Evolutionary conservation across 2,888 invertebrate genomes (phyloP).

Genomic region (Diachrysia chrysitis): DNA sequence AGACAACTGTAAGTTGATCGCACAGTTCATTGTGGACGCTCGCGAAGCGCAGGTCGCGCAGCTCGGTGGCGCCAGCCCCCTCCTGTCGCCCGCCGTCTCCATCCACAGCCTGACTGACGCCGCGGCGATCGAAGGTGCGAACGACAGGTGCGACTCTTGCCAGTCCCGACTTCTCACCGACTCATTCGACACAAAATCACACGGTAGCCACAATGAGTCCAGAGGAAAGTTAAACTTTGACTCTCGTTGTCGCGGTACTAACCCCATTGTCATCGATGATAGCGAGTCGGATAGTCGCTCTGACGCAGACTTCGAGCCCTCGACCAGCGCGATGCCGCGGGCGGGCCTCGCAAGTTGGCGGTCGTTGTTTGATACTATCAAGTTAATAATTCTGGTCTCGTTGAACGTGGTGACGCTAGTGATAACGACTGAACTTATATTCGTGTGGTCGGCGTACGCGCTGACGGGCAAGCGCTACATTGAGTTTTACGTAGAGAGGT

Average conservation of each 20-base stretch:
- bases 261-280: slow-evolving; percentile 27
- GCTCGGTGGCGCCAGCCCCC: slow-evolving; percentile 19
- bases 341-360: slow-evolving; percentile 42
- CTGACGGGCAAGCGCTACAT: slow-evolving; percentile 71
- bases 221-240: background rate
- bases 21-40: slow-evolving; percentile 68
- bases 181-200: background rate
- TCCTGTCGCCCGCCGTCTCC: slow-evolving; percentile 70
- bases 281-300: slow-evolving; percentile 42
- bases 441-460: slow-evolving; percentile 65
- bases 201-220: background rate
- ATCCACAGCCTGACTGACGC: slow-evolving; percentile 74
- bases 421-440: slow-evolving; percentile 68
- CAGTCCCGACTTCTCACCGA: slow-evolving; percentile 28
- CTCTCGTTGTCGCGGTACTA: slow-evolving; percentile 10
- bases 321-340: slow-evolving; percentile 34
- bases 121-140: slow-evolving; percentile 52
- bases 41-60: slow-evolving; percentile 40
- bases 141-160: slow-evolving; percentile 31
- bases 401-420: slow-evolving; percentile 67
- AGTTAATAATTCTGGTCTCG: slow-evolving; percentile 67
- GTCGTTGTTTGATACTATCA: slow-evolving; percentile 60
- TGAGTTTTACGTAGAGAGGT: slow-evolving; percentile 67
- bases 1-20: slow-evolving; percentile 71
- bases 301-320: slow-evolving; percentile 21